Evolutionary conservation across 2,888 invertebrate species (phyloP), one percentile per base, ranked within the genome.

Genomic region (Stegophylla sp.): DNA sequence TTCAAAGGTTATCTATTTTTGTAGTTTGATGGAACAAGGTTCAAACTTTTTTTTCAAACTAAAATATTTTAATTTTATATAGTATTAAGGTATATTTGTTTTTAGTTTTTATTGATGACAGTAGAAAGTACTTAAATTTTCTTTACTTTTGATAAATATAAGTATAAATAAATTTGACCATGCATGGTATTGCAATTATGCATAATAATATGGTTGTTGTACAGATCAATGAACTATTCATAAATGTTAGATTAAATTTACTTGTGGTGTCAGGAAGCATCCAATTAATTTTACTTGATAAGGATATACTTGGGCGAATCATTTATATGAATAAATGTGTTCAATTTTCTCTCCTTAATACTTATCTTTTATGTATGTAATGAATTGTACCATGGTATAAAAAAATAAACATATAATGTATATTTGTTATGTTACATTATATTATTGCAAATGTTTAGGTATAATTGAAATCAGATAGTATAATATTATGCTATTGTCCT

Each of bases 241-340:
- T 15, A 56, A 56, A 43, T 67, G 28, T 41, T 45, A 12, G 53
- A 53, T 77, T 77, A 69, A 77, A 77, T 77, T 69, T 15, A 77
- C 67, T 67, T 26, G 45, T 67, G 17, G 45, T 59, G 20, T 59
- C 77, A 77, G 77, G 77, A 77, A 69, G 23, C 15, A 59, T 28
- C 59, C 77, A 69, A 77, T 77, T 67, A 67, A 77, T 59, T 56
- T 66, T 28, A 69, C 45, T 59, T 59, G 28, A 59, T 67, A 77
- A 45, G 77, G 67, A 77, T 77, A 59, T 28, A 28, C 28, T 67
- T 45, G 20, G 10, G 28, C 28, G 45, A 26, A 76, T 56, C 23
- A 53, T 53, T 17, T 41, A 48, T 43, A 43, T 69, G n/a, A 59
- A 69, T 69, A 77, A 77, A 67, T 56, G 10, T 56, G 45, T 67